Evolutionary conservation across 1,140 invertebrate genomes (phyloP).

Genomic region (Drosophila pruinosa): DNA sequence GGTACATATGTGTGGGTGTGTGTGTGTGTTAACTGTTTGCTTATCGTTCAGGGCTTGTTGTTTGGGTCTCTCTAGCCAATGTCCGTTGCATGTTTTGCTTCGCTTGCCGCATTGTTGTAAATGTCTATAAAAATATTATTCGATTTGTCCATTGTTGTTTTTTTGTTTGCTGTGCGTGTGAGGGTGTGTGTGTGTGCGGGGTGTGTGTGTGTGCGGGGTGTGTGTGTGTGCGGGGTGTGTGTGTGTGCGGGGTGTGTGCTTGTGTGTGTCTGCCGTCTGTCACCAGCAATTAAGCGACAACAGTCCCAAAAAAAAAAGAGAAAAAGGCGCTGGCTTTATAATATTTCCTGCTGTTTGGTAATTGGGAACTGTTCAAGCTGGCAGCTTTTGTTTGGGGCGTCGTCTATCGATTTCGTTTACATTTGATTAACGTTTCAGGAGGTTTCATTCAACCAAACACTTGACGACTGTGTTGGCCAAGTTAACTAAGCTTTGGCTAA

Average conservation of each 20-base stretch:
- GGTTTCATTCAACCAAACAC: constrained; percentile 24
- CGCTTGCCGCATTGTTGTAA: constrained; percentile 57
- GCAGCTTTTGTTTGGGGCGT: constrained; percentile 27
- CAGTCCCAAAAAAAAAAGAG: constrained; percentile 24
- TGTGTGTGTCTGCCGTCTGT: constrained; percentile 51
- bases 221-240: constrained; percentile 22
- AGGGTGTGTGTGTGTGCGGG: constrained; percentile 23
- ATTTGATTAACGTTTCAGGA: constrained; percentile 54
- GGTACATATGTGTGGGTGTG: constrained; percentile 10
- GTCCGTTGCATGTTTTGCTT: constrained; percentile 47
- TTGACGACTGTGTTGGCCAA: neutral
- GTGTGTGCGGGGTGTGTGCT: too few relatives aligned
- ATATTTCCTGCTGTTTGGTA: constrained; percentile 37
- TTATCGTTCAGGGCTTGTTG: constrained; percentile 61
- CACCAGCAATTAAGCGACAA: constrained; percentile 74
- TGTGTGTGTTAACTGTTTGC: constrained; percentile 60
- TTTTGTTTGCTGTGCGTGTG: constrained; percentile 22
- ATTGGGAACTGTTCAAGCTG: too few relatives aligned
- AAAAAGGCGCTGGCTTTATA: constrained; percentile 30
- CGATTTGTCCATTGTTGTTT: constrained; percentile 50
- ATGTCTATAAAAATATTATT: constrained; percentile 79
- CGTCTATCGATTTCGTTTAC: constrained; percentile 1
- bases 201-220: constrained; percentile 36
- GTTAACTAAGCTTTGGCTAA: constrained; percentile 6
- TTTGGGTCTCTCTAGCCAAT: constrained; percentile 44